phyloP scores from a whole-genome alignment of 1,140 invertebrate genomes.

The Drosophila miranda region DNA sequence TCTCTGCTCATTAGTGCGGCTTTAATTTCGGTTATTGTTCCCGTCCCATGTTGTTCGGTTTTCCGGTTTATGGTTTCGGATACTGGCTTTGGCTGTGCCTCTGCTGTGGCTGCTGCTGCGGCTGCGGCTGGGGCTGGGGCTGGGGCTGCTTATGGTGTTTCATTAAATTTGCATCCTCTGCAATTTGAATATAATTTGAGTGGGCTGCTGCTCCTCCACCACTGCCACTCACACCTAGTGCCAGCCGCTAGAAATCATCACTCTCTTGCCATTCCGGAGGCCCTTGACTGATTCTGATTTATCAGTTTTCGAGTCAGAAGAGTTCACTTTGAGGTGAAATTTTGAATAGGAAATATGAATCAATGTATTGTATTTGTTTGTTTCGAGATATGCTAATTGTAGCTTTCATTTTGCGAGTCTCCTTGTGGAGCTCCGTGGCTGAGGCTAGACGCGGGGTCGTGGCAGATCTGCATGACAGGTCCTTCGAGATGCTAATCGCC shows the following conservation, averaged over 20 bases:
- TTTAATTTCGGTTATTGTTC: constrained; percentile 76
- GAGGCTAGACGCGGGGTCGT: constrained; percentile 27
- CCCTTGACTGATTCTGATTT: no score
- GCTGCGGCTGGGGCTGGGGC: constrained; percentile 13
- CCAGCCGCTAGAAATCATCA: constrained; percentile 24
- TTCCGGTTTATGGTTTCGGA: constrained; percentile 24
- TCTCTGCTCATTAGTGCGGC: constrained; percentile 77
- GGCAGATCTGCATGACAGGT: constrained; percentile 29
- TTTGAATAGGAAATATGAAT: no score
- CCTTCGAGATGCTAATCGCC: constrained; percentile 55
- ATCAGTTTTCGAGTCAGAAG: no score
- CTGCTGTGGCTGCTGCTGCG: constrained; percentile 9
- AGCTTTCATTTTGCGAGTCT: background rate
- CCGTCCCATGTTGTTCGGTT: constrained; percentile 56
- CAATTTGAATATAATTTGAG: constrained; percentile 63
- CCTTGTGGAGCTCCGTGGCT: background rate
- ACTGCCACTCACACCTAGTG: constrained; percentile 31
- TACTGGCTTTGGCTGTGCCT: constrained; percentile 31
- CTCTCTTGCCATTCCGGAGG: no score
- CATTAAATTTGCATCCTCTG: constrained; percentile 56
- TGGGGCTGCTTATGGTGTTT: constrained; percentile 22
- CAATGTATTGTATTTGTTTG: no score
- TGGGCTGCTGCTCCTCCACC: background rate
- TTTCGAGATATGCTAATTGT: constrained; percentile 4
- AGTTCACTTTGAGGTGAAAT: no score